Base-by-base conservation (phyloP, 2,888 invertebrate genomes). In the Parascotia fuliginaria region DNA sequence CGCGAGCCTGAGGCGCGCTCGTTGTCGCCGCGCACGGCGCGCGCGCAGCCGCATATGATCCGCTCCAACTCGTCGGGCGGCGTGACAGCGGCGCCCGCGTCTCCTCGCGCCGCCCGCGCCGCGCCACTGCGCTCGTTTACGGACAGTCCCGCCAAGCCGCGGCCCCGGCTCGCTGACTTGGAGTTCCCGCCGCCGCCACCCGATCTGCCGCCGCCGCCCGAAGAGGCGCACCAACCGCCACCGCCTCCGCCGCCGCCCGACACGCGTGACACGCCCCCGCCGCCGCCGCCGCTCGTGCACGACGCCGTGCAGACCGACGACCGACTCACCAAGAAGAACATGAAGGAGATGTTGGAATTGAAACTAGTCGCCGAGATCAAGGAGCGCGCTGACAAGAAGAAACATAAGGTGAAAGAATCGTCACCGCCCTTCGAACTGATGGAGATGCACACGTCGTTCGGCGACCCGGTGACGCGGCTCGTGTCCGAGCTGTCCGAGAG, bases 141-240 rank as follows among this genome's bases (percentile, higher is more conserved):
- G 81, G 94, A 94, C 48, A 96, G 95, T 77, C 96, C 96, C 4
- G 95, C 95, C 47, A 94, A 94, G 34, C 92, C 95, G 1, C 95
- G 96, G 55, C 96, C 96, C 0, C 94, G 95, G 0, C 86, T 96
- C 52, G 96, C 96, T 2, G 97, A 97, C 78, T 91, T 97, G 22
- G 97, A 97, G 81, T 97, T 97, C 85, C 97, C 97, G 0, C 97
- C 97, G 12, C 97, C 97, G 0, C 97, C 97, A 0, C 92, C 95
- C 3, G 96, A 96, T 73, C 85, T 96, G 41, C 96, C 96, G 1
- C 97, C 97, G 12, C 96, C 96, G 0, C 95, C 96, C 0, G 95
- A 95, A 73, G 95, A 95, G 48, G 89, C 93, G 38, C 86, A 83
- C 7, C 31, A 31, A 29, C 83, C 77, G 0, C 84, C 83, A 3